A percentile compares a stretch with the other conserved stretches of the same genome.
These are phyloP conservation scores for Pluvianellus socialis DNA, from an alignment of 2,113 vertebrate genomes.

Conservation along the genomic window DNA sequence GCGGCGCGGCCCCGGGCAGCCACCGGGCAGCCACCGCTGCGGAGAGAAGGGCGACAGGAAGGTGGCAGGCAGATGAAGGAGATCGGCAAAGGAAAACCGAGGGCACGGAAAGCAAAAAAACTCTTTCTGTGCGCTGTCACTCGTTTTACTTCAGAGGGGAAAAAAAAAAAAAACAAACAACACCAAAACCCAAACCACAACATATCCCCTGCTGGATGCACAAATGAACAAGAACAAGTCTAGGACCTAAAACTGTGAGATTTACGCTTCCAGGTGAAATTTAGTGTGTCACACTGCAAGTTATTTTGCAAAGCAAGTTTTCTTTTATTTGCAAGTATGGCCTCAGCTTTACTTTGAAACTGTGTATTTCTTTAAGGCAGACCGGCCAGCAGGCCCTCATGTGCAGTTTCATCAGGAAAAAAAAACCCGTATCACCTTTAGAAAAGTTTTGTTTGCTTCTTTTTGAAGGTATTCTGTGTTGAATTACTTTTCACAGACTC, in stretches of 20 bases:
- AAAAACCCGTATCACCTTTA: rapidly evolving
- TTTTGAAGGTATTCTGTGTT: not conserved
- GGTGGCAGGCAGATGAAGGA: not conserved
- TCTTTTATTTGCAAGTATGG: not conserved
- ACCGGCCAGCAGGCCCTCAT: not conserved
- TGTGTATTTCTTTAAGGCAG: not conserved
- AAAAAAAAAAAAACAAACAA: too few relatives aligned
- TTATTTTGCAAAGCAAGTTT: not conserved
- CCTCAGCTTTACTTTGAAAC: not conserved
- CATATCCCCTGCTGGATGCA: not conserved
- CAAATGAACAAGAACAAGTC: too few relatives aligned
- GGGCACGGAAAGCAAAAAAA: not conserved
- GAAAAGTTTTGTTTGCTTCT: not conserved
- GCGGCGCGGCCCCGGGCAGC: not conserved
- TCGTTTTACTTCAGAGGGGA: too few relatives aligned
- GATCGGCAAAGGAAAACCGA: not conserved
- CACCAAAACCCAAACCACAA: too few relatives aligned
- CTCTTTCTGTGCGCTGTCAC: rapidly evolving
- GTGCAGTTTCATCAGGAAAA: not conserved
- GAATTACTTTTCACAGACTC: not conserved
- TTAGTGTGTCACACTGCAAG: rapidly evolving
- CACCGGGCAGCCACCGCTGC: not conserved
- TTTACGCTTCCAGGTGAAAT: not conserved
- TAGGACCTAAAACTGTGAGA: rapidly evolving
- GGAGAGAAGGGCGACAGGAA: too few relatives aligned